Evolutionary conservation across 1,140 invertebrate species (phyloP).

Genomic region (Rhynchophorus ferrugineus): DNA sequence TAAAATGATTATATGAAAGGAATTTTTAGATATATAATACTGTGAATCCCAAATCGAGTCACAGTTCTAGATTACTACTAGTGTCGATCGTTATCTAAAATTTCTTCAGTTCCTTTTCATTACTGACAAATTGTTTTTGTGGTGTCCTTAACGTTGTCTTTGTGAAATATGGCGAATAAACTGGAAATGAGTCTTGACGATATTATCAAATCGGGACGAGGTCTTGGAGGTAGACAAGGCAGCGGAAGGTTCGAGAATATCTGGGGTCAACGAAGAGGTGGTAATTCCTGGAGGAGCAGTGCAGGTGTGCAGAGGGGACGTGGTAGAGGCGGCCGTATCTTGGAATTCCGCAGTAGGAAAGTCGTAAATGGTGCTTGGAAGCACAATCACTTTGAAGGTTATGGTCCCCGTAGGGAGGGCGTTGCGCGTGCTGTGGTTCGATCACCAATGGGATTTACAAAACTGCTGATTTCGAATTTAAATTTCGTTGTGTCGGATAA

Average conservation of each 20-base stretch:
- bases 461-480: constrained; percentile 89
- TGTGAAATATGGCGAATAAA: constrained; percentile 84
- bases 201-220: constrained; percentile 74
- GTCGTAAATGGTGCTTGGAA: constrained; percentile 91
- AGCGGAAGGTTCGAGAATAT: constrained; percentile 46
- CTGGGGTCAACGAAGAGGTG: constrained; percentile 42
- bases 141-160: too few species aligned
- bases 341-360: constrained; percentile 54
- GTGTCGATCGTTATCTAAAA: too few species aligned
- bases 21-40: too few species aligned
- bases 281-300: constrained; percentile 45
- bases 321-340: constrained; percentile 53
- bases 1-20: too few species aligned
- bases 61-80: too few species aligned
- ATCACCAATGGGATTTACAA: constrained; percentile 57
- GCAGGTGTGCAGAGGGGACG: constrained; percentile 53
- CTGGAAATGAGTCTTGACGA: constrained; percentile 95
- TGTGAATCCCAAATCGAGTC: too few species aligned
- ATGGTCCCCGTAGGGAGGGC: constrained; percentile 60
- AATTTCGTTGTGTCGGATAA: constrained; percentile 95
- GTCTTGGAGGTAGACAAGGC: constrained; percentile 41
- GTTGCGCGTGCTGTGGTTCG: constrained; percentile 44
- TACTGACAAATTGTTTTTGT: too few species aligned
- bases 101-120: too few species aligned
- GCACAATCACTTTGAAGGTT: constrained; percentile 89